Evolutionary conservation across 2,113 vertebrate genomes (phyloP), one percentile per base, ranked within the genome.

Genomic region (Amia ocellicauda): DNA sequence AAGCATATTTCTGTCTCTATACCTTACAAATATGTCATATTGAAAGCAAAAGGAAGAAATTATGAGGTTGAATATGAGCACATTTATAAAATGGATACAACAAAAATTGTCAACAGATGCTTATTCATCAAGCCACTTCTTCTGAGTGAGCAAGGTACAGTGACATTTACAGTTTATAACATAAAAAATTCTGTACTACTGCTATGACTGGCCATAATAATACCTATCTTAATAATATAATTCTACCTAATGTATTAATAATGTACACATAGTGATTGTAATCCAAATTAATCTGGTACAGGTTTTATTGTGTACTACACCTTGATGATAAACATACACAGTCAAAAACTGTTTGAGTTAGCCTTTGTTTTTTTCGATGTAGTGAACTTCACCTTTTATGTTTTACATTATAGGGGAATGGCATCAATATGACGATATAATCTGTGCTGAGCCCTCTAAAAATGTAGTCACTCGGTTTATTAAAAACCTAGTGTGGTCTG

Each of bases 351-450:
- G 31, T 36, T 36, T 7, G 11, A 36, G 31, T 36, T n/a, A n/a
- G n/a, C n/a, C n/a, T n/a, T n/a, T n/a, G n/a, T n/a, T n/a, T n/a
- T n/a, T n/a, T n/a, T n/a, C n/a, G 31, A 11, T 11, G 31, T 11
- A 36, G 11, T 36, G 11, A 7, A 36, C 31, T 11, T 7, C 11
- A 7, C 31, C 26, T 66, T 28, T 17, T 31, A 9, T 26, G 50
- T 23, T 67, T 4, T 64, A 23, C 51, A 58, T 72, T 40, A 62
- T 3, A 88, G 85, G 83, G 0, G 86, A 88, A 23, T 99, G 96
- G 96, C 95, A 99, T 72, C 96, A 99, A 17, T 99, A 97, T 0
- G 95, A 99, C 14, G 96, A 97, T 55, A 93, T 96, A 0, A 83
- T 96, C 7, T 97, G 92, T 14, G 67, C 1, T 0, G 29, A 19